phyloP scores from a whole-genome alignment of 2,113 vertebrate species.

The Tylochromis polylepis region DNA sequence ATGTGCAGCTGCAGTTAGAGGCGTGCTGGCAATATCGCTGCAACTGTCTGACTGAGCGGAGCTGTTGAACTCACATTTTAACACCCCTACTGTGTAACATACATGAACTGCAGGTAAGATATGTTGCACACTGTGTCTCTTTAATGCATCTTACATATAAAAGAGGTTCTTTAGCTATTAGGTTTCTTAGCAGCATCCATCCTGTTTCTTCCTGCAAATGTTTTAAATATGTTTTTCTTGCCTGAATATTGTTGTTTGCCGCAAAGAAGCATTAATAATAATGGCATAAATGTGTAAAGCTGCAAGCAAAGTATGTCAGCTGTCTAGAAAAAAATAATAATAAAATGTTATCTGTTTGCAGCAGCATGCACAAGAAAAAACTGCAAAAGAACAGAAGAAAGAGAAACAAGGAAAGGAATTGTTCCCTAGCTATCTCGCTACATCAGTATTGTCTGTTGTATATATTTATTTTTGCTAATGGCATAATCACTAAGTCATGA shows the following conservation, averaged over 20 bases:
- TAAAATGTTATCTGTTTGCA: not conserved
- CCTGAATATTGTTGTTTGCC: not conserved
- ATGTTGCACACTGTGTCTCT: not conserved
- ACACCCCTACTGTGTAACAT: not conserved
- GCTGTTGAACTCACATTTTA: not conserved
- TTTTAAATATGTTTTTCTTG: not conserved
- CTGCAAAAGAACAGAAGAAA: not conserved
- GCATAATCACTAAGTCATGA: not conserved
- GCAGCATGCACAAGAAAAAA: not conserved
- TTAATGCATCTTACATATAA: not conserved
- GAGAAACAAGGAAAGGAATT: not conserved
- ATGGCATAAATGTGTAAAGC: not conserved
- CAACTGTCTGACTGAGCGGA: not conserved
- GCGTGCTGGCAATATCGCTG: not conserved
- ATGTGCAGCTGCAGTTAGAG: not conserved
- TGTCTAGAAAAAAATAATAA: not conserved
- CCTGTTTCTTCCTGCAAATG: not conserved
- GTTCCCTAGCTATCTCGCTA: not conserved
- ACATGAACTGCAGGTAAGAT: conserved; percentile 4
- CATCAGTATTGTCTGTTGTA: not conserved
- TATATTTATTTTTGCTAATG: not conserved
- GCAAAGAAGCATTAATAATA: not conserved
- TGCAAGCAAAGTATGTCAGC: not conserved
- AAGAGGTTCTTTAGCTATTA: not conserved
- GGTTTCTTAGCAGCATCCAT: not conserved